Evolutionary conservation across 2,113 vertebrate genomes (phyloP), one percentile per base, ranked within the genome.

Genomic region (Spilogale gracilis): DNA sequence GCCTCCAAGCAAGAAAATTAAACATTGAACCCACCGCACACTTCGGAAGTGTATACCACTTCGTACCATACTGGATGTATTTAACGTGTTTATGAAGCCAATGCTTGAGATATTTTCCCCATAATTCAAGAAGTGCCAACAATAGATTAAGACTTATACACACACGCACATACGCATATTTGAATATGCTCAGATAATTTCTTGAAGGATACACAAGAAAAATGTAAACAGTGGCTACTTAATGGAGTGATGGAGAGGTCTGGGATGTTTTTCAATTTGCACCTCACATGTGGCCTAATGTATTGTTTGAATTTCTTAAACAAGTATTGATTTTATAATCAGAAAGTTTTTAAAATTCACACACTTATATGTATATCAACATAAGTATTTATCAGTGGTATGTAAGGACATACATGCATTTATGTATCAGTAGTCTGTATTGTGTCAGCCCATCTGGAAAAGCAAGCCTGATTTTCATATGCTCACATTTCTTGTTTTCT

Each of bases 261-360:
- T 93, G 52, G 18, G 6, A 95, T 9, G 69, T n/a, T 80, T 87
- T 91, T 91, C 76, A 78, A 80, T 95, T 95, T 96, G 60, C 1
- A 71, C 61, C 87, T 96, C 11, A 88, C 32, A 2, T 30, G 18
- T 91, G 58, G 43, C 48, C 73, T 85, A 17, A 48, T 78, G 18
- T 91, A 78, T 27, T 45, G 18, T 89, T 95, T 96, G 48, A 91
- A 92, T 95, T 78, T 86, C 76, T 89, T 89, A 61, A 94, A 60
- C n/a, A 76, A 83, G 12, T 80, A 69, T 78, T 86, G 50, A 27
- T 85, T 94, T 96, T 95, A 83, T 74, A 95, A 88, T 43, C 71
- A 50, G 90, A 73, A 95, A 43, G 79, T 12, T 91, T 95, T 96
- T 95, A 78, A 94, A 97, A 18, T 85, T 91, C 13, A 67, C 21